Conservation (phyloP, 2,888 invertebrate genomes). For the Ametastegia equiseti region DNA sequence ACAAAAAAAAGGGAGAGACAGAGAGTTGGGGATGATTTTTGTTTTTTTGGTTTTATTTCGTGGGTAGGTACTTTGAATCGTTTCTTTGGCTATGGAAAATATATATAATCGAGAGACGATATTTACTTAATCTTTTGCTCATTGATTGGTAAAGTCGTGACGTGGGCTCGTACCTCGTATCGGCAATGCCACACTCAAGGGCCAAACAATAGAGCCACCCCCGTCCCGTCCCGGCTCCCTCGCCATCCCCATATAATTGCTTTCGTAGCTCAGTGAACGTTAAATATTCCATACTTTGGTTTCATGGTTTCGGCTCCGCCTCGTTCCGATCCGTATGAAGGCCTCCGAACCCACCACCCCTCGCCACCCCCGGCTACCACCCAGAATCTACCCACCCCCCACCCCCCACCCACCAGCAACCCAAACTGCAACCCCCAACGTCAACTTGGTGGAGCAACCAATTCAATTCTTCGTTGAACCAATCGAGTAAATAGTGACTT, state of each 20-base stretch:
- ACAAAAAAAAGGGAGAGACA: too few relatives aligned
- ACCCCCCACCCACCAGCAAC: slow-evolving; percentile 5
- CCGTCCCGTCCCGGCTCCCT: not conserved
- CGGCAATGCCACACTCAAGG: slow-evolving; percentile 45
- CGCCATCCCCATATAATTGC: slow-evolving; percentile 72
- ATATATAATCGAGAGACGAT: slow-evolving; percentile 17
- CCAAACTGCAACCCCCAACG: slow-evolving; percentile 26
- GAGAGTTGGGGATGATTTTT: too few relatives aligned
- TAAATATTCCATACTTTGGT: slow-evolving; percentile 75
- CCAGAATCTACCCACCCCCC: not conserved
- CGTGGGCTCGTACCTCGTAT: slow-evolving; percentile 29
- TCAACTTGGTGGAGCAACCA: slow-evolving; percentile 27
- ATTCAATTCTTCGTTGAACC: slow-evolving; percentile 44
- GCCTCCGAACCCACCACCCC: not conserved
- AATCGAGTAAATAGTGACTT: slow-evolving; percentile 39
- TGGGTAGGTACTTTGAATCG: not conserved
- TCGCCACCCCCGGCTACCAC: slow-evolving; percentile 3
- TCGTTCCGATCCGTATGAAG: slow-evolving; percentile 29
- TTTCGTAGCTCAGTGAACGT: slow-evolving; percentile 75
- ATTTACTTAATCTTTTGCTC: slow-evolving; percentile 35
- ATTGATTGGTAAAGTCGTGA: slow-evolving; percentile 32
- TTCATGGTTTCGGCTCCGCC: slow-evolving; percentile 39
- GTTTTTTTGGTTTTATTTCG: too few relatives aligned
- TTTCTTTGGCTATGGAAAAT: not conserved
- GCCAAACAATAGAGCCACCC: slow-evolving; percentile 43